Evolutionary conservation across 2,797 vertebrate genomes (phyloP), one percentile per base, ranked within the genome.

Genomic region (Sternarchorhynchus goeldii): DNA sequence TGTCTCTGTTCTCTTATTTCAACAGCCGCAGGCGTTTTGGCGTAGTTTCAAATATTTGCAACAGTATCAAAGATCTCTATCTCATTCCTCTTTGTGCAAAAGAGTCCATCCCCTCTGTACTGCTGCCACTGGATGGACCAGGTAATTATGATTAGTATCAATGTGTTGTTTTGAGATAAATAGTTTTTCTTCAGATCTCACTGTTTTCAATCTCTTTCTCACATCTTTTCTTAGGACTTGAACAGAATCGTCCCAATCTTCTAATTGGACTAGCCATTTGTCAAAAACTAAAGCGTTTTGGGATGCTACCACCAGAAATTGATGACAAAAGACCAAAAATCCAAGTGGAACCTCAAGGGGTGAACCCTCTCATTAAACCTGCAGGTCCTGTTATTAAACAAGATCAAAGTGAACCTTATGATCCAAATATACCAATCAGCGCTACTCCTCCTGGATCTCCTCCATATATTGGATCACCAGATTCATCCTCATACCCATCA

Each of bases 1-100:
- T 98, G 68, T 99, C 97, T 68, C 93, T 99, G 31, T 99, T 98
- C 92, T 99, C 98, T 73, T 99, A 99, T 90, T 99, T 99, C 86
- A 99, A 95, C 93, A 99, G 97, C 91, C 96, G 98, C 77, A 93
- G 95, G 78, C 95, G 97, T 85, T 99, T 98, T 81, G 98, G 98
- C 80, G 98, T 99, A 64, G 95, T 99, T 57, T 94, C 97, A 82
- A 98, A 98, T 89, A 95, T 93, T 87, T 95, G 92, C 92, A 94
- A 92, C 83, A 95, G 94, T 82, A 91, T 99, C 87, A 99, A 99
- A 91, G 97, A 99, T 89, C 92, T 99, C 81, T 99, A 99, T 91
- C 92, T 99, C 86, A 96, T 99, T 75, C 98, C 98, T 31, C 92
- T 99, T 84, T 94, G 96, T 85, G 91, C 95, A 88, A 95, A 95